Conservation (phyloP, 2,113 vertebrate species). For the Hyperopisus bebe region DNA sequence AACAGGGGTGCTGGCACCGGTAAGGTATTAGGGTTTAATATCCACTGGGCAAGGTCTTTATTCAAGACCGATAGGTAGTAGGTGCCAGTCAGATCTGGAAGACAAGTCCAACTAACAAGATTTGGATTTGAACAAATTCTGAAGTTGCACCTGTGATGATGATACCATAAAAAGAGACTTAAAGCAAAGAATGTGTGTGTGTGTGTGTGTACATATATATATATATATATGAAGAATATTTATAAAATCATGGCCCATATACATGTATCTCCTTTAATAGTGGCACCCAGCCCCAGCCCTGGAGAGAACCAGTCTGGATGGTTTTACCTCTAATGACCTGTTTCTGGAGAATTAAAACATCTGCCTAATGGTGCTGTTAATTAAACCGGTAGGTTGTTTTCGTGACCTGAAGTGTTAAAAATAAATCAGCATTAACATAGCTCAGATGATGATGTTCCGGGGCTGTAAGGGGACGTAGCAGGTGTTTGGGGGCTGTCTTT, state of each 20-base stretch:
- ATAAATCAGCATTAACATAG: neutral
- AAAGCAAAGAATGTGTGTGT: neutral
- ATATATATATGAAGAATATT: neutral
- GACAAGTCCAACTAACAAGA: neutral
- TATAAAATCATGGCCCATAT: neutral
- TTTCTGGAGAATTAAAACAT: constrained; percentile 7
- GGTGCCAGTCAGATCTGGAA: neutral
- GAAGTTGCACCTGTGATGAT: neutral
- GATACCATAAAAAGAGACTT: neutral
- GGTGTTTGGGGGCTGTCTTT: neutral
- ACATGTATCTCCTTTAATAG: neutral
- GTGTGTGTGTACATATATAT: neutral
- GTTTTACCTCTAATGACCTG: constrained; percentile 6
- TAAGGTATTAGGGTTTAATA: neutral
- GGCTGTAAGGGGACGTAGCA: neutral
- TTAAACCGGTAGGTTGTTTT: constrained; percentile 1
- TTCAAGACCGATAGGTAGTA: neutral
- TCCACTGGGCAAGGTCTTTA: neutral
- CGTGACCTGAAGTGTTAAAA: neutral
- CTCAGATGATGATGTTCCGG: neutral
- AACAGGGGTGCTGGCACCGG: neutral
- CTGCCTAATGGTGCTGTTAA: neutral
- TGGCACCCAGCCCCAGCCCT: neutral
- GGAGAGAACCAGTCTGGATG: neutral
- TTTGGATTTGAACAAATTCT: neutral